Conservation (phyloP, 2,113 vertebrate species). For the Calidris pygmaea region DNA sequence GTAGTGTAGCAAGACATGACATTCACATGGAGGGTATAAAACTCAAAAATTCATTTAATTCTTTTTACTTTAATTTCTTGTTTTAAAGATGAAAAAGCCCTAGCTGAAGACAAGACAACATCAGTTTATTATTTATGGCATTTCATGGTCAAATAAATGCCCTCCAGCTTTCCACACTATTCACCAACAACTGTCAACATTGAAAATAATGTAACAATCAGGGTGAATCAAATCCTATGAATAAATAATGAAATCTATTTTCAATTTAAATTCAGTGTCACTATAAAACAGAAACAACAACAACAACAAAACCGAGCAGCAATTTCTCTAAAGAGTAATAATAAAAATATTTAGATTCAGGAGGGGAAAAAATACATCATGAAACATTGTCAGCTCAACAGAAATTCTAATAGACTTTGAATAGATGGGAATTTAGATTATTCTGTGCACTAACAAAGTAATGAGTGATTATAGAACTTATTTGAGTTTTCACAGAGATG, state of each 20-base stretch:
- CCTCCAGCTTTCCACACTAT: conserved; percentile 3
- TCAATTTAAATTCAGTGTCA: conserved; percentile 30
- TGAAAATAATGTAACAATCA: conserved; percentile 45
- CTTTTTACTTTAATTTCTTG: background rate
- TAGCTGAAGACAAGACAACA: background rate
- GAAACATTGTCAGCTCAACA: background rate
- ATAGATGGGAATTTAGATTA: background rate
- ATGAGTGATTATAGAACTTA: background rate
- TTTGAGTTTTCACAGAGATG: background rate
- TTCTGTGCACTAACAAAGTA: background rate
- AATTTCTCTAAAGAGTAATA: conserved; percentile 27
- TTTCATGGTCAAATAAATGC: conserved; percentile 53
- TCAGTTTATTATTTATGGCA: conserved; percentile 35
- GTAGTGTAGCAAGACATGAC: background rate
- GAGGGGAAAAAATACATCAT: background rate
- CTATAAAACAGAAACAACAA: background rate
- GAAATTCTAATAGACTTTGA: background rate
- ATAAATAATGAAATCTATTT: conserved; percentile 59
- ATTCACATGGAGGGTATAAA: background rate
- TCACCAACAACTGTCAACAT: conserved; percentile 39
- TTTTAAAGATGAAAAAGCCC: background rate
- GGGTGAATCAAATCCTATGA: conserved; percentile 53
- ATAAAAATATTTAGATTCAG: conserved; percentile 25
- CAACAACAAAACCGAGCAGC: background rate
- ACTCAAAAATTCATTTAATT: background rate